Base-by-base conservation (phyloP, 1,140 invertebrate genomes). In the Cyphomyrmex costatus region DNA sequence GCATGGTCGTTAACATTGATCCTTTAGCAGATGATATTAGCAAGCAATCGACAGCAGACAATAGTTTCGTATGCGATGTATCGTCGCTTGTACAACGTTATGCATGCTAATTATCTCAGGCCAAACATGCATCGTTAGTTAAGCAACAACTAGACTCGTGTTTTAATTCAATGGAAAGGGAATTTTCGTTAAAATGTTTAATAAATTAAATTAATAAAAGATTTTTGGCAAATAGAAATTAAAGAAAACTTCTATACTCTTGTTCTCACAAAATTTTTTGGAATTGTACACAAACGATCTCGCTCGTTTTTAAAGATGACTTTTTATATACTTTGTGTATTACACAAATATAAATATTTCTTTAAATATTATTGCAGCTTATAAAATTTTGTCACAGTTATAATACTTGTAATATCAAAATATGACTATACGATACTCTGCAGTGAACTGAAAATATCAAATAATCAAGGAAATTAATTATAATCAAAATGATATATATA, bases 11-110 rank as follows among this genome's bases (percentile, higher is more conserved):
- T 83, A 83, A 73, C 68, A 83, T 83, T 74, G 79, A 83, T 83
- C 79, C 68, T 61, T 56, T 74, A 56, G 79, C 79, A 74, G 68
- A 83, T 83, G 68, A 83, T 83, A 83, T 83, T 83, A 83, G 70
- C 68, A 74, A 83, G 51, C 68, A 83, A 83, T 83, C 79, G 79
- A 74, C 53, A 42, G 8, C 36, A 46, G 68, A 83, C 79, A 83
- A 83, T 70, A 61, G 79, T 74, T 73, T 82, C 79, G 46, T 36
- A 83, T 36, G 42, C 53, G 53, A 33, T 74, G 53, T 60, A 83
- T 83, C 68, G 68, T 60, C 66, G 53, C 61, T 66, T 14, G 7
- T 68, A 60, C 36, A 58, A 60, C 36, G 68, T 61, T 36, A 60
- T 83, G 56, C 53, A 74, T 73, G 4, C 53, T 60, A 60, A 61